Evolutionary conservation across 2,888 invertebrate species (phyloP).

Genomic region (Sarcophaga caerulescens): DNA sequence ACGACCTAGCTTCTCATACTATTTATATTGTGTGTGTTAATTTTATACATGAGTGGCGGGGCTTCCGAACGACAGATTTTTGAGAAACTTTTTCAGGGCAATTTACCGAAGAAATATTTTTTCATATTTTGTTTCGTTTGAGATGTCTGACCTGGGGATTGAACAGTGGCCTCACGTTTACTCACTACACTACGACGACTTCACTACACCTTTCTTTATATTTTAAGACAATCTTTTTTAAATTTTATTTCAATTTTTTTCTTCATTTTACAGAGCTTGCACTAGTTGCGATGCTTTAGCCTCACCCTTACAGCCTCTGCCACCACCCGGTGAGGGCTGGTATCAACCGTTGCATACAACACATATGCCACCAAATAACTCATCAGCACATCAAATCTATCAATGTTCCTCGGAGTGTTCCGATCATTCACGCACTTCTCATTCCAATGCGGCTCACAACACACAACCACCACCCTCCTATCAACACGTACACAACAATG

Average conservation of each 20-base stretch:
- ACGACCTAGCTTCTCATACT: too few relatives aligned
- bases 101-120: too few relatives aligned
- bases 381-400: constrained; percentile 80
- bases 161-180: too few relatives aligned
- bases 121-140: too few relatives aligned
- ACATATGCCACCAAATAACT: constrained; percentile 73
- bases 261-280: constrained; percentile 74
- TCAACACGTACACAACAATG: not conserved
- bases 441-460: constrained; percentile 72
- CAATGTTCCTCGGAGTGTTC: constrained; percentile 82
- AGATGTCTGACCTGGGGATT: too few relatives aligned
- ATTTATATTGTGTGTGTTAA: too few relatives aligned
- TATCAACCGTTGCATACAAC: constrained; percentile 78
- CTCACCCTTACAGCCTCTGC: constrained; percentile 79
- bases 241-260: not conserved
- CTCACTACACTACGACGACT: not conserved
- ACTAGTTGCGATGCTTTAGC: constrained; percentile 81
- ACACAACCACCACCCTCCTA: constrained; percentile 57
- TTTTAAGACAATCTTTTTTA: not conserved
- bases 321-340: constrained; percentile 78
- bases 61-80: too few relatives aligned
- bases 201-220: too few relatives aligned
- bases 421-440: constrained; percentile 80
- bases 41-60: too few relatives aligned
- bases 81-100: too few relatives aligned